These are phyloP conservation scores for Bacillus rossius DNA, from an alignment of 1,140 invertebrate genomes.

Conservation along the genomic window DNA sequence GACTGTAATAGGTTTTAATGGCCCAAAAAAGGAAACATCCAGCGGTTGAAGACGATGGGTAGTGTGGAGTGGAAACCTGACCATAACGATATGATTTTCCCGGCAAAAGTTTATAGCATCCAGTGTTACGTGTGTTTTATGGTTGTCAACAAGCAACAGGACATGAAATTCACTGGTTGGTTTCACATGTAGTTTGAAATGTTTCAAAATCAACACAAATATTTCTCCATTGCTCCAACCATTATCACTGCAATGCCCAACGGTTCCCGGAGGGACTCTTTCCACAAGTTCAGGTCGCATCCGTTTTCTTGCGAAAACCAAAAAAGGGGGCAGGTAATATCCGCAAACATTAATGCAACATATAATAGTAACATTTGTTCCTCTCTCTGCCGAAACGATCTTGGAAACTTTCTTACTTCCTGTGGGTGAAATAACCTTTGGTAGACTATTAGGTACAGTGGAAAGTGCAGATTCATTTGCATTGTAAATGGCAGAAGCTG, in stretches of 20 bases:
- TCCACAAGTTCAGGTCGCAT: conserved; percentile 27
- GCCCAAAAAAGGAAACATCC: conserved; percentile 33
- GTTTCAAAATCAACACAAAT: conserved; percentile 25
- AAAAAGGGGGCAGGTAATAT: conserved; percentile 30
- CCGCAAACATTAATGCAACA: conserved; percentile 26
- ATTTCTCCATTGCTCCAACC: conserved; percentile 11
- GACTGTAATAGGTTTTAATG: conserved; percentile 24
- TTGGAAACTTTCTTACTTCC: conserved; percentile 29
- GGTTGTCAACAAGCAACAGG: conserved; percentile 39
- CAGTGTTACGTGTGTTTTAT: conserved; percentile 33
- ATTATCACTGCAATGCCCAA: conserved; percentile 11
- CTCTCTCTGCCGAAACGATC: conserved; percentile 26
- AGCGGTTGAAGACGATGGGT: conserved; percentile 32
- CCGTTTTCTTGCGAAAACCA: conserved; percentile 32
- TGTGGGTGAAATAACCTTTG: conserved; percentile 34
- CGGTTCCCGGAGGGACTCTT: conserved; percentile 28
- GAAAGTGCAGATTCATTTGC: conserved; percentile 40
- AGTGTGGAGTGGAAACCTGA: conserved; percentile 32
- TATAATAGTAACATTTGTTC: conserved; percentile 28
- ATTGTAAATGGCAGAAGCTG: conserved; percentile 30
- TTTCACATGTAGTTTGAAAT: conserved; percentile 25
- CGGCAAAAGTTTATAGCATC: conserved; percentile 23
- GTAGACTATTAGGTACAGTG: conserved; percentile 36
- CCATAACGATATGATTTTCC: conserved; percentile 25
- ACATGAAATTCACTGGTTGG: conserved; percentile 30